Evolutionary conservation across 2,797 vertebrate species (phyloP).

Genomic region (Cichlasoma orientale): DNA sequence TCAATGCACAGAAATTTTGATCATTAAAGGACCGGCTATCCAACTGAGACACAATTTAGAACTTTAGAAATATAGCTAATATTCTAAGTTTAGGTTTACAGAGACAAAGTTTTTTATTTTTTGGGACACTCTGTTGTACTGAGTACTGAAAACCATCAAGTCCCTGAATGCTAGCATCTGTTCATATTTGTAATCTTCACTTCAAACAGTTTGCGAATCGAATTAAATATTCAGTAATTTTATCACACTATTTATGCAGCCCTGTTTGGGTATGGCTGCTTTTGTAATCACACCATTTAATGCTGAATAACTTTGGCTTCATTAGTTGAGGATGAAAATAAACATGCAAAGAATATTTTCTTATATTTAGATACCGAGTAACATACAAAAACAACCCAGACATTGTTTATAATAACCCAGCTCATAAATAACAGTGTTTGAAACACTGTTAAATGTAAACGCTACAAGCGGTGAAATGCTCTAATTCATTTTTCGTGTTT

Average conservation of each 20-base stretch:
- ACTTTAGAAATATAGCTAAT: no score
- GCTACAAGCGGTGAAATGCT: slow-evolving; percentile 4
- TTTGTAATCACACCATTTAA: slow-evolving; percentile 1
- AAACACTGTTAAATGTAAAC: background rate
- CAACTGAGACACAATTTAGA: no score
- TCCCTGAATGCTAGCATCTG: no score
- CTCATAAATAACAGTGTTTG: background rate
- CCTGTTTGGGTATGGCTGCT: background rate
- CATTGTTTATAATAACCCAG: background rate
- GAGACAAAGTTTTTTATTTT: background rate
- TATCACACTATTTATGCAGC: background rate
- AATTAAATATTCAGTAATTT: background rate
- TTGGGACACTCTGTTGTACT: background rate
- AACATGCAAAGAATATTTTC: background rate
- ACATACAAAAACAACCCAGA: background rate
- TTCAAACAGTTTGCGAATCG: background rate
- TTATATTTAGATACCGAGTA: background rate
- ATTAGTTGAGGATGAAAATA: background rate
- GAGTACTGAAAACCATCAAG: background rate
- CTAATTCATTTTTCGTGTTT: background rate
- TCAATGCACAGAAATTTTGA: background rate
- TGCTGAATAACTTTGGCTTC: background rate
- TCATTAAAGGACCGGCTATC: no score
- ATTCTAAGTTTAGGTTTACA: background rate
- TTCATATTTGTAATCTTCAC: background rate